Evolutionary conservation across 2,113 vertebrate species (phyloP), one percentile per base, ranked within the genome.

Genomic region (Papio anubis): DNA sequence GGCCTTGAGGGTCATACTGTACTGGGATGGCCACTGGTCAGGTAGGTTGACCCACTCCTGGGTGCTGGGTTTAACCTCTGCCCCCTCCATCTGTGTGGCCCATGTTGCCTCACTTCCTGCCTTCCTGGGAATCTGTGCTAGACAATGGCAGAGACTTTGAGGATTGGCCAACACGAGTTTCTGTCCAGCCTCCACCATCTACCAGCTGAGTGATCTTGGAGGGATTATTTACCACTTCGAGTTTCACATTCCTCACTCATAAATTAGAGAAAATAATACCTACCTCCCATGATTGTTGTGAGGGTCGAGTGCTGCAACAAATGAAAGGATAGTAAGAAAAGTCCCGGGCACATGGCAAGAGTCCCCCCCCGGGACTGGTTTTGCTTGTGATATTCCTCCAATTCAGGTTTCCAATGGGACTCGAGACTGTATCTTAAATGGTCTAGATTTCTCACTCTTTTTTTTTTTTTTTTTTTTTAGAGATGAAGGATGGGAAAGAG

Each of bases 241-340:
- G 23, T 57, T 79, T 87, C 35, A 30, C 80, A 72, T 70, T 50
- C 88, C 38, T 93, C 13, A 16, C 27, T 25, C 70, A 76, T 68
- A 4, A 23, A 48, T 82, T 25, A 61, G 72, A 64, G 48, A 40
- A 88, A 40, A 30, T 64, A 43, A 11, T 38, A 57, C 9, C 0
- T 23, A 32, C 3, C 11, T 75, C 45, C 10, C 0, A 0, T 45
- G 13, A 66, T 5, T 12, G 14, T 16, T 18, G 12, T 8, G 52
- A 73, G n/a, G 9, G 32, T 84, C 5, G 40, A 79, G n/a, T 2
- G 11, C 66, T 25, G 17, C 17, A 7, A 30, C 45, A 57, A 70
- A 64, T 52, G 61, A n/a, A 68, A 70, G 2, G 12, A 13, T 25
- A 32, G 1, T 3, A 23, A 79, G 20, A 48, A 9, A 32, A 52